Percentiles rank a stretch among this genome's conserved stretches.
These are phyloP conservation scores for Augochlora pura DNA, from an alignment of 1,140 invertebrate genomes.

Conservation along the genomic window DNA sequence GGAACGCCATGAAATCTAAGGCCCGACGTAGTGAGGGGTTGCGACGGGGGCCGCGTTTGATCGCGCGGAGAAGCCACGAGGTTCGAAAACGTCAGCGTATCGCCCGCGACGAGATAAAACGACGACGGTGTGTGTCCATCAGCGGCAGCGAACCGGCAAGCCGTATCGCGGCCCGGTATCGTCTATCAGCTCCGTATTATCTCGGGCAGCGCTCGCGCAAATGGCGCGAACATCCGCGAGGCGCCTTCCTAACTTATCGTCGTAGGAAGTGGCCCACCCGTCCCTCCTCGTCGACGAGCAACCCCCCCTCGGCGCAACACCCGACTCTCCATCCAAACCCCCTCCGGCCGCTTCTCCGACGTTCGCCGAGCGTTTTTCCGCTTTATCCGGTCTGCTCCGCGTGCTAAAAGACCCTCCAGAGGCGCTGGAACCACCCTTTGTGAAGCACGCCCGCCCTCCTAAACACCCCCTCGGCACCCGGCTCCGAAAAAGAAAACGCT, in stretches of 20 bases:
- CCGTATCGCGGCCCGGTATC: conserved; percentile 66
- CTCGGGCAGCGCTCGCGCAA: conserved; percentile 71
- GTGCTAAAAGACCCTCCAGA: conserved; percentile 49
- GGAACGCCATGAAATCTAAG: neutral
- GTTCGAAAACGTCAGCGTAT: conserved; percentile 41
- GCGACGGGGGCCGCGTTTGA: neutral
- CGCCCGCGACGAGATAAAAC: conserved; percentile 50
- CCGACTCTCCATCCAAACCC: neutral
- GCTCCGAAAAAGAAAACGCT: conserved; percentile 38
- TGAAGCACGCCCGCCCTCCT: conserved; percentile 11
- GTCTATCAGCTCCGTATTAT: conserved; percentile 70
- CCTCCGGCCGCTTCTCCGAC: neutral
- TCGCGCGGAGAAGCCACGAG: conserved; percentile 6
- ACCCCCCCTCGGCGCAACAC: neutral
- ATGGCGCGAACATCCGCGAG: conserved; percentile 77
- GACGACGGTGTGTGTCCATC: conserved; percentile 64
- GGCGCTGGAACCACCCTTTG: conserved; percentile 33
- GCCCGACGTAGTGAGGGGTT: neutral
- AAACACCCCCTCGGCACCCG: neutral
- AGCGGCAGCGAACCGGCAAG: conserved; percentile 55
- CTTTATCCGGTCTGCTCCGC: conserved; percentile 53
- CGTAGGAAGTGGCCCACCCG: conserved; percentile 72
- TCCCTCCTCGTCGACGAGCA: conserved; percentile 51
- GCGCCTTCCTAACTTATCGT: conserved; percentile 76
- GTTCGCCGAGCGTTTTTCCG: conserved; percentile 37